Evolutionary conservation across 2,797 vertebrate species (phyloP), one percentile per base, ranked within the genome.

Genomic region (Diglossa cyanea): DNA sequence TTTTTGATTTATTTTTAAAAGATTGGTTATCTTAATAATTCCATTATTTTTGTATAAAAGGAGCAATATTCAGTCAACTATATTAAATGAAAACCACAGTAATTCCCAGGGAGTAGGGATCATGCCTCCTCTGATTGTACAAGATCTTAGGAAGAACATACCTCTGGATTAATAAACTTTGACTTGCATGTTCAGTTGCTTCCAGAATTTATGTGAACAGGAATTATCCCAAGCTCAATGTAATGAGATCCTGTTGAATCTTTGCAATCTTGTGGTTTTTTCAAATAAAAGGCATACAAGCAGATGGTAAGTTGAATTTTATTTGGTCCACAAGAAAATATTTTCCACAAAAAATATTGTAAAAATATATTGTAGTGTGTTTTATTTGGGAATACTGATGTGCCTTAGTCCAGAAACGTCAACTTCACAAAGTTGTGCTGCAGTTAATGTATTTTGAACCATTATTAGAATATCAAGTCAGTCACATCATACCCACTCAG

Each of bases 301-400:
- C 95, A 79, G 54, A 88, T 94, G 82, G 83, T 80, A 94, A 96
- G 80, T 94, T 97, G 66, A 42, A 79, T 74, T 96, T 98, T 98
- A 97, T 97, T 97, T 94, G 93, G 77, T 97, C 97, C 95, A 96
- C 94, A 95, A 97, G 94, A 92, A 96, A 96, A 88, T 96, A 94
- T 76, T 92, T 97, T 96, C 94, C 96, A 97, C 91, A 97, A 96
- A 97, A 97, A 96, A 94, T 97, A 97, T 20, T 96, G 95, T 94
- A 96, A 97, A 97, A 97, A 98, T 97, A 98, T 90, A 97, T 23
- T 61, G 84, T 94, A 82, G 39, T 94, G 86, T 79, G 63, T 82
- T 93, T 94, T 84, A 79, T 94, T 91, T 95, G 60, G 90, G 90
- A 74, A 81, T 77, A 79, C 39, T 51, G 54, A 62, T 62, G 83